A percentile compares a stretch with the other conserved stretches of the same genome.
Evolutionary conservation across 2,888 invertebrate species (phyloP).

Genomic region (Amaurobius ferox): DNA sequence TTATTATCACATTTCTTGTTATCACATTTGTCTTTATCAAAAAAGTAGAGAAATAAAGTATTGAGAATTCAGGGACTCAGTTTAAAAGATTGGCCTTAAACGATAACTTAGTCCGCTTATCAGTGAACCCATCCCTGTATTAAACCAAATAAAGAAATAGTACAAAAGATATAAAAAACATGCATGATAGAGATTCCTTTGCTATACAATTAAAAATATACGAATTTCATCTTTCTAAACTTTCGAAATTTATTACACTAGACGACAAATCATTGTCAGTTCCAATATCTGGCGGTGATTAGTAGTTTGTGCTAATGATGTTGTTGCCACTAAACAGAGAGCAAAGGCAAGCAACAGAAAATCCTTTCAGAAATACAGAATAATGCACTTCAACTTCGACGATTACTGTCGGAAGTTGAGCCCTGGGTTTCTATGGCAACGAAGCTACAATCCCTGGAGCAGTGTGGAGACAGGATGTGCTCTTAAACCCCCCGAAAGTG

Average conservation of each 20-base stretch:
- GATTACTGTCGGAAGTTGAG: background rate
- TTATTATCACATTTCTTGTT: too few species aligned
- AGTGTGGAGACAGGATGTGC: background rate
- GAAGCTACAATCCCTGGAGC: background rate
- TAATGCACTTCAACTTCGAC: slow-evolving; percentile 10
- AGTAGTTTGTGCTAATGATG: background rate
- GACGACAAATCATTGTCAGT: background rate
- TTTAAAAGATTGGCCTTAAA: too few species aligned
- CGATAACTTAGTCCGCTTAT: too few species aligned
- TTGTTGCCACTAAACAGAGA: background rate
- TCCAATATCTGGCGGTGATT: background rate
- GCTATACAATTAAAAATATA: too few species aligned
- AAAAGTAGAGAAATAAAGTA: too few species aligned
- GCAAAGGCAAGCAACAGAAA: background rate
- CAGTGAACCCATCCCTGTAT: too few species aligned
- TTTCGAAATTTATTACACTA: background rate
- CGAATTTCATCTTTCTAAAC: too few species aligned
- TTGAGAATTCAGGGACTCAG: too few species aligned
- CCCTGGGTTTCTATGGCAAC: background rate
- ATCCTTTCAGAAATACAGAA: background rate
- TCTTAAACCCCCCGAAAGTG: background rate
- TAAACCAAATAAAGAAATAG: too few species aligned
- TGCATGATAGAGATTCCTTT: too few species aligned
- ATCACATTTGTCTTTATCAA: too few species aligned
- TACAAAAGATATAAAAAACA: too few species aligned